phyloP scores from a whole-genome alignment of 2,888 invertebrate species.

The Xanthia togata region DNA sequence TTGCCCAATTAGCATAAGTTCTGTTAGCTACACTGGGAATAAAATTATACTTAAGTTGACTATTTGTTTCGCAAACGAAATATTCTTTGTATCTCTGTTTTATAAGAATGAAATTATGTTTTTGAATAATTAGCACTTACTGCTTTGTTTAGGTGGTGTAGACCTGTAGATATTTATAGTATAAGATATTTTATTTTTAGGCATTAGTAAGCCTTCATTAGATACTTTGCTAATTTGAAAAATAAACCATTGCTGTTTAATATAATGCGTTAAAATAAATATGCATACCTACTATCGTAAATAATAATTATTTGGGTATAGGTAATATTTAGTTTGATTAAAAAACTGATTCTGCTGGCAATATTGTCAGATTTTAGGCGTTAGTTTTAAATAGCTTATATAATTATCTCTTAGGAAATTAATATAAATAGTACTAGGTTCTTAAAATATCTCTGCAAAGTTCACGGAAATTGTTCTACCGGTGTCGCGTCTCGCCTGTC shows the following conservation, averaged over 20 bases:
- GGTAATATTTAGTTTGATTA: not conserved
- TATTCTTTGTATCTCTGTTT: slow-evolving; percentile 17
- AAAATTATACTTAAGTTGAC: slow-evolving; percentile 49
- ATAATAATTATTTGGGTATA: no score
- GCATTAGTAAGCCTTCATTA: not conserved
- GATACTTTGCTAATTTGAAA: not conserved
- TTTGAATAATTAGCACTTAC: slow-evolving; percentile 17
- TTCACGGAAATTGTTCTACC: no score
- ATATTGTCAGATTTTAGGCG: not conserved
- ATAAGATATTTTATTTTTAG: not conserved
- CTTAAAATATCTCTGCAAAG: no score
- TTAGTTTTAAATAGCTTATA: not conserved
- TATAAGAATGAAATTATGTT: slow-evolving; percentile 10
- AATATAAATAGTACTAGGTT: not conserved
- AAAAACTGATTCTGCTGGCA: not conserved
- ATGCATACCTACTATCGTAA: not conserved
- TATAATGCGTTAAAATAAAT: not conserved
- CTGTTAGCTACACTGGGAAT: slow-evolving; percentile 55
- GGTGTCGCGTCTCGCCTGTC: no score
- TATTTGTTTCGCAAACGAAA: slow-evolving; percentile 41
- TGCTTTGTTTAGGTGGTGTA: slow-evolving; percentile 2
- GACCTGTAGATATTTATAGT: not conserved
- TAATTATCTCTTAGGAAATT: not conserved
- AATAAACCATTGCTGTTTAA: not conserved
- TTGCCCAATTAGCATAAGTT: slow-evolving; percentile 69